Percentiles rank a stretch among this genome's conserved stretches.
These are phyloP conservation scores for Oeneis ivallda DNA, from an alignment of 2,888 invertebrate genomes.

Conservation along the genomic window DNA sequence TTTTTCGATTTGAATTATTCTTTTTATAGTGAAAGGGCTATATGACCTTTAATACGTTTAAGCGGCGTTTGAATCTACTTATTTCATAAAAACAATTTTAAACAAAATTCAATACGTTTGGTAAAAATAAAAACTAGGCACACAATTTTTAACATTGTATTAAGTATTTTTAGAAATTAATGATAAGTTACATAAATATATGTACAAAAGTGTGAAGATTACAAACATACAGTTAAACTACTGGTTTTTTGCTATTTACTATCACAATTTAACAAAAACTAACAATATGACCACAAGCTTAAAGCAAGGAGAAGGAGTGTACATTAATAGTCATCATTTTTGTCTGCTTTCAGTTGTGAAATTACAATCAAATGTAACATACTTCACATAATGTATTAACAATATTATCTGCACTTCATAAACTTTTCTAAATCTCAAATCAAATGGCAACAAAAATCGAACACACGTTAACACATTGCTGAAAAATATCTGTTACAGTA, in stretches of 20 bases:
- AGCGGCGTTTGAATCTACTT: too few species aligned
- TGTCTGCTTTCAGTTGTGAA: background rate
- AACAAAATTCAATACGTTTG: too few species aligned
- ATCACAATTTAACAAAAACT: constrained; percentile 41
- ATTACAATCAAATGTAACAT: background rate
- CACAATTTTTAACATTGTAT: constrained; percentile 43
- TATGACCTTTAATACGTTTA: too few species aligned
- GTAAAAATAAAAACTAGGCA: background rate
- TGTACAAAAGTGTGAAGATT: constrained; percentile 64
- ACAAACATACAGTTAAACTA: constrained; percentile 36
- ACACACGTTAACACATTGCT: constrained; percentile 16
- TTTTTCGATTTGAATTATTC: too few species aligned
- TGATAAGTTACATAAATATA: constrained; percentile 48
- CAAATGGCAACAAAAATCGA: constrained; percentile 23
- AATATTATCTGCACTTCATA: background rate
- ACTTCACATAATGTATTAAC: background rate
- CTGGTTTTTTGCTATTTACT: constrained; percentile 36
- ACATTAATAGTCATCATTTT: constrained; percentile 7
- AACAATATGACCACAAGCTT: constrained; percentile 14
- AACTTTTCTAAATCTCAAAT: constrained; percentile 4
- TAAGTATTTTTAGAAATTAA: constrained; percentile 39
- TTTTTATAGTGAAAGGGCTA: too few species aligned
- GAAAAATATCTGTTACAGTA: background rate
- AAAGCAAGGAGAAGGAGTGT: constrained; percentile 26
- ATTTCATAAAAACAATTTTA: too few species aligned